Percentiles rank a stretch among this genome's conserved stretches.
phyloP scores from a whole-genome alignment of 2,113 vertebrate species.

The Felis chaus region DNA sequence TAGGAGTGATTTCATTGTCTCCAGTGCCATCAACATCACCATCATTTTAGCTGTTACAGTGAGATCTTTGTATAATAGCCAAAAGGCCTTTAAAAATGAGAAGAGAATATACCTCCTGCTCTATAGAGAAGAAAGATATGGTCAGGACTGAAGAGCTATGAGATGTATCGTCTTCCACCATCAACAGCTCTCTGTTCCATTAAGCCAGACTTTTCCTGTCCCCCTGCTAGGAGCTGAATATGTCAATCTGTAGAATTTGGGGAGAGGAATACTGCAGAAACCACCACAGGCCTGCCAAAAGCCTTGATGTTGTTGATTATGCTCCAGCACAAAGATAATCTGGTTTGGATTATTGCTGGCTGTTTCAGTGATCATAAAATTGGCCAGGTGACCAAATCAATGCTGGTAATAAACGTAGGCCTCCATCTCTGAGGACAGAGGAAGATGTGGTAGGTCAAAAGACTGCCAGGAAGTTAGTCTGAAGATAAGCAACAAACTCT shows the following conservation, averaged over 20 bases:
- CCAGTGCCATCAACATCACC: background rate
- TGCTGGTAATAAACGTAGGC: background rate
- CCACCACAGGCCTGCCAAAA: background rate
- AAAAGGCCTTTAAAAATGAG: background rate
- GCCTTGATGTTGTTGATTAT: background rate
- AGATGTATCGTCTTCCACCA: background rate
- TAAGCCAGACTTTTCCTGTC: background rate
- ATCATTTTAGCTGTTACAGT: background rate
- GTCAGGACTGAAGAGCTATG: background rate
- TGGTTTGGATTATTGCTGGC: background rate
- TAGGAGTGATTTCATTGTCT: background rate
- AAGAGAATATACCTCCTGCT: background rate
- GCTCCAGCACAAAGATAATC: background rate
- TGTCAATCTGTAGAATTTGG: background rate
- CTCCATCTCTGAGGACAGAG: background rate
- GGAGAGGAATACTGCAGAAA: background rate
- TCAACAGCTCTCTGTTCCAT: background rate
- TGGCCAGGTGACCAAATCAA: background rate
- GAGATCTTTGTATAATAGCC: background rate
- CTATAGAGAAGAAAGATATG: background rate
- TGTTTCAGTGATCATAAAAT: conserved; percentile 2
- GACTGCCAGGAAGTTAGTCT: background rate
- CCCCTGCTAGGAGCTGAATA: background rate
- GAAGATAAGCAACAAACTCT: background rate
- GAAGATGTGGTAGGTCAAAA: background rate